Evolutionary conservation across 2,113 vertebrate species (phyloP).

Genomic region (Andinoacara biseriatus): DNA sequence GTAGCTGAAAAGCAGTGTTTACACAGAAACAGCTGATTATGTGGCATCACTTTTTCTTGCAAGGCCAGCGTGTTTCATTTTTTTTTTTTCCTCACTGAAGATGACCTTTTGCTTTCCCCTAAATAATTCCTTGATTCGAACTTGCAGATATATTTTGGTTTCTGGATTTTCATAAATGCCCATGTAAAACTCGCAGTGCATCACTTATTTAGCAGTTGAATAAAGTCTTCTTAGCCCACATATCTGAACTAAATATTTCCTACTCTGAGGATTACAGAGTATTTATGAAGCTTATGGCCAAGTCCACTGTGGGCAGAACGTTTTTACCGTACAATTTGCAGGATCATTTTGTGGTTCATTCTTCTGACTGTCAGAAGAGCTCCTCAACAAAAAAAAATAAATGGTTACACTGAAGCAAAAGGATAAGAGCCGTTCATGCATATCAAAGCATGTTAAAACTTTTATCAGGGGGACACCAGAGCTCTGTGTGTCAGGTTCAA

Average conservation of each 20-base stretch:
- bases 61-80: not conserved
- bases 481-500: constrained; percentile 44
- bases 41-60: not conserved
- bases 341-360: not conserved
- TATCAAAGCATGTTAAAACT: constrained; percentile 70
- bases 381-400: not conserved
- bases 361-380: constrained; percentile 23
- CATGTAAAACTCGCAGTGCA: not conserved
- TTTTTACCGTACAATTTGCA: constrained; percentile 7
- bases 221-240: constrained; percentile 34
- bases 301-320: constrained; percentile 11
- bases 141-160: not conserved
- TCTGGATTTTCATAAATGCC: constrained; percentile 8
- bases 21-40: not conserved
- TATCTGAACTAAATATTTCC: constrained; percentile 4
- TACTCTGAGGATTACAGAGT: constrained; percentile 25
- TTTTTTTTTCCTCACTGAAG: not conserved
- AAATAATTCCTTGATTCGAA: not conserved
- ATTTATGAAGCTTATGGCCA: constrained; percentile 35
- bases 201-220: constrained; percentile 29
- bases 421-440: constrained; percentile 63
- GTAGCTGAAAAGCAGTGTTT: constrained; percentile 28
- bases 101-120: not conserved
- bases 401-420: constrained; percentile 41
- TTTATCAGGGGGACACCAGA: constrained; percentile 63